Evolutionary conservation across 2,113 vertebrate genomes (phyloP).

Genomic region (Pelecanoides urinatrix): DNA sequence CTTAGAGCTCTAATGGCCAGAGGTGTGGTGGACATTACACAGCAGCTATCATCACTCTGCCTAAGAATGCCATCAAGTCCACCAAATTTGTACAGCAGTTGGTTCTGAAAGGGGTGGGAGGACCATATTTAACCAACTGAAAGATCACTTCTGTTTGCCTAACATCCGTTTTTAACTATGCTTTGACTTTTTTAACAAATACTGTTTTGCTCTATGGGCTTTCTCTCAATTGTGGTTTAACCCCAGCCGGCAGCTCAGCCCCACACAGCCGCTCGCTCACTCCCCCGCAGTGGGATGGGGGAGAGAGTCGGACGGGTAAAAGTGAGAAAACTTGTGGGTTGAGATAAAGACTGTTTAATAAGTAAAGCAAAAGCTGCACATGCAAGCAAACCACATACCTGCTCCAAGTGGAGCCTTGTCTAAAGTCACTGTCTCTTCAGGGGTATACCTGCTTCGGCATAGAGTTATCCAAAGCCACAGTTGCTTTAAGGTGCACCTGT

Average conservation of each 20-base stretch:
- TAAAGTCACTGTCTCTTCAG: too few relatives aligned
- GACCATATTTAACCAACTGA: neutral
- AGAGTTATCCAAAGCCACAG: neutral
- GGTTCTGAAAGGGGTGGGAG: neutral
- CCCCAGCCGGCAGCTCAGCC: too few relatives aligned
- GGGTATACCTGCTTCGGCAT: too few relatives aligned
- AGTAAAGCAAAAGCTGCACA: too few relatives aligned
- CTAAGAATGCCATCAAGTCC: neutral
- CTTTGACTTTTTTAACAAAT: neutral
- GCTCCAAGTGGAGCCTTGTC: too few relatives aligned
- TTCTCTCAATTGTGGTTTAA: neutral
- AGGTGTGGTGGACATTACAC: neutral
- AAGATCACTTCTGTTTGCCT: neutral
- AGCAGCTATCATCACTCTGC: neutral
- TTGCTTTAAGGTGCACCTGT: too few relatives aligned
- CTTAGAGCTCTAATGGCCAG: neutral
- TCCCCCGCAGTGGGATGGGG: too few relatives aligned
- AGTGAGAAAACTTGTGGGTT: too few relatives aligned
- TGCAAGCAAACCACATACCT: too few relatives aligned
- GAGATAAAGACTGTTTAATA: too few relatives aligned
- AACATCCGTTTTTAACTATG: neutral
- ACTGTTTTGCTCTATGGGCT: neutral
- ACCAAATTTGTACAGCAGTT: neutral
- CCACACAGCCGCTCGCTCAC: too few relatives aligned
- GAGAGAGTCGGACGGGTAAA: too few relatives aligned